Conservation (phyloP, 2,888 invertebrate genomes). For the Hirtodrosophila trivittata region DNA sequence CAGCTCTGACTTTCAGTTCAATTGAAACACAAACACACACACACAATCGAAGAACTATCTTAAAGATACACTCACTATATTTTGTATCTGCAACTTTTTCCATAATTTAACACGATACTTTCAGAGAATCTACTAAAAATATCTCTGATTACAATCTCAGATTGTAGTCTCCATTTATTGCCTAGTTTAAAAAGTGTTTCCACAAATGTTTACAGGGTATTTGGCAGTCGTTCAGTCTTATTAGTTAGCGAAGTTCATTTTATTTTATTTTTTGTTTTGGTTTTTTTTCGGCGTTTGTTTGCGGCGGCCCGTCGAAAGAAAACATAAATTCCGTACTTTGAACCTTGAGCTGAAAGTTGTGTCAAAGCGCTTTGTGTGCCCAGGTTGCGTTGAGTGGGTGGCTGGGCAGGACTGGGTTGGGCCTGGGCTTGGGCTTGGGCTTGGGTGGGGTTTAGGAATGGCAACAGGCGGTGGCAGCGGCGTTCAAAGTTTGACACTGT, state of each 20-base stretch:
- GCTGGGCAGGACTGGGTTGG: not conserved
- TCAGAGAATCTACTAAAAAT: no score
- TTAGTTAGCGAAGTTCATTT: conserved; percentile 2
- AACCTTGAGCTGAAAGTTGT: conserved; percentile 66
- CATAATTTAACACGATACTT: no score
- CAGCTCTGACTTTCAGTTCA: no score
- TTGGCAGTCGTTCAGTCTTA: not conserved
- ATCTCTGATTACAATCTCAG: no score
- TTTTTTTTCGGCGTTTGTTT: conserved; percentile 49
- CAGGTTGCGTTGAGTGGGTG: conserved; percentile 34
- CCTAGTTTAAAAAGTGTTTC: no score
- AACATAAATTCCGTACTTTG: conserved; percentile 68
- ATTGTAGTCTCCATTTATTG: no score
- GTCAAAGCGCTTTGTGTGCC: conserved; percentile 62
- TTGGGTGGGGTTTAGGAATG: conserved; percentile 8
- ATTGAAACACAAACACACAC: no score
- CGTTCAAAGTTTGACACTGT: conserved; percentile 56
- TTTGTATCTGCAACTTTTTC: no score
- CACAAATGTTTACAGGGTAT: conserved; percentile 5
- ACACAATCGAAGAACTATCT: no score
- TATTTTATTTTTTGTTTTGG: conserved; percentile 17
- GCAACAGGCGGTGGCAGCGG: conserved; percentile 30
- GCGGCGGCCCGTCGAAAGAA: conserved; percentile 57
- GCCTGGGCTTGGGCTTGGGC: conserved; percentile 1
- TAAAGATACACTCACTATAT: no score